These are phyloP conservation scores for Lynx canadensis DNA, from an alignment of 2,113 vertebrate genomes.

Conservation along the genomic window DNA sequence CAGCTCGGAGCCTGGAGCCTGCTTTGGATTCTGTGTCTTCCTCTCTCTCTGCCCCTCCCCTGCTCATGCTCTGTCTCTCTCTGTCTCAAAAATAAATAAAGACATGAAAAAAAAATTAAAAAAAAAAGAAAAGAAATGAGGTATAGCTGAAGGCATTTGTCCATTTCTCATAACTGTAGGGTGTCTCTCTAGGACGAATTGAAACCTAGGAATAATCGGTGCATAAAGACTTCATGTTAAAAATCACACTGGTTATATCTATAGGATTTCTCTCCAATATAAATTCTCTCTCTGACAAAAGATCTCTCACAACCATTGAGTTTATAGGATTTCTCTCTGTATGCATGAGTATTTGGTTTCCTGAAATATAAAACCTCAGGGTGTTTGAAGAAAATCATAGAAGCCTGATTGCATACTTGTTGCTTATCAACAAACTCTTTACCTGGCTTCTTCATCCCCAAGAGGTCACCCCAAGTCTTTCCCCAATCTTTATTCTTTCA, in stretches of 20 bases:
- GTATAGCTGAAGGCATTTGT: neutral
- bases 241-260: neutral
- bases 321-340: neutral
- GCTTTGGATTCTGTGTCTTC: too few species aligned
- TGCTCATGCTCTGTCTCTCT: too few species aligned
- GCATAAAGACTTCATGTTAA: neutral
- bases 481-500: neutral
- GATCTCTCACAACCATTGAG: neutral
- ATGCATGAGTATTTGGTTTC: neutral
- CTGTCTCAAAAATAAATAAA: too few species aligned
- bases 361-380: constrained; percentile 11
- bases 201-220: neutral
- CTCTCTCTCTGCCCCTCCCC: too few species aligned
- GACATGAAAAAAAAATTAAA: too few species aligned
- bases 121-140: neutral
- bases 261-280: constrained; percentile 31
- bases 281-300: constrained; percentile 1
- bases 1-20: too few species aligned
- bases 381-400: constrained; percentile 26
- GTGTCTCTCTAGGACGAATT: neutral
- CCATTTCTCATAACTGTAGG: neutral
- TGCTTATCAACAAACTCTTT: neutral
- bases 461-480: neutral
- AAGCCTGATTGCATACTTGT: neutral
- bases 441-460: neutral